A percentile compares a stretch with the other conserved stretches of the same genome.
Conservation (phyloP, 2,113 vertebrate genomes). For the Copsychus sechellarum region DNA sequence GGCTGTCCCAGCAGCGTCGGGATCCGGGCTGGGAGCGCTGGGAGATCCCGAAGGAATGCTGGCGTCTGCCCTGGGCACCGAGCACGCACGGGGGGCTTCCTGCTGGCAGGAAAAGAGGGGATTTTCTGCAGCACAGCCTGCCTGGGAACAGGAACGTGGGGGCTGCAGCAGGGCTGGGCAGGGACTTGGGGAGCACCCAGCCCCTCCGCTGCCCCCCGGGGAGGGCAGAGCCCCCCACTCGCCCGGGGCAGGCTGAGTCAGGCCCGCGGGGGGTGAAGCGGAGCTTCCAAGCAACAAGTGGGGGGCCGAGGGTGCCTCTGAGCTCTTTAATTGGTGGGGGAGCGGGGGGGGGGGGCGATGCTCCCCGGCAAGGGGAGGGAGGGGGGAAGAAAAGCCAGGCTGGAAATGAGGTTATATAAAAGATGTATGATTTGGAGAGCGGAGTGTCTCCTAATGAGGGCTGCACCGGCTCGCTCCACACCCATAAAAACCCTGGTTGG, state of each 20-base stretch:
- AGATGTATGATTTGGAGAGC: constrained; percentile 72
- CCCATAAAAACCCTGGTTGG: constrained; percentile 77
- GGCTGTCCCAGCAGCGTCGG: fast-evolving
- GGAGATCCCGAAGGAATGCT: fast-evolving
- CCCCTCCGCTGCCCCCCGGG: neutral
- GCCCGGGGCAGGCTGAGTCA: neutral
- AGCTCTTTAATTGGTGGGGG: constrained; percentile 14
- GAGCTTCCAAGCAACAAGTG: constrained; percentile 1
- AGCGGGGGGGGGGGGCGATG: neutral
- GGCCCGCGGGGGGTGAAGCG: neutral
- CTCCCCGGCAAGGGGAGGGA: neutral
- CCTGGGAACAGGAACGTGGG: neutral
- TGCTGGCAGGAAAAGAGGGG: neutral
- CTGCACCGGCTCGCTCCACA: constrained; percentile 74
- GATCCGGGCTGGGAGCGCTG: neutral
- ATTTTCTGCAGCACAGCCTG: neutral
- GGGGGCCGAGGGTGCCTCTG: neutral
- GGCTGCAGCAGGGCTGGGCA: neutral
- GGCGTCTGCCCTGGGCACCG: neutral
- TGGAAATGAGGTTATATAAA: constrained; percentile 76
- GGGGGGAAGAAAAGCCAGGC: neutral
- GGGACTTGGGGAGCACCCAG: neutral
- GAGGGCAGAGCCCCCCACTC: neutral
- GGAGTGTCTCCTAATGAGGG: constrained; percentile 74
- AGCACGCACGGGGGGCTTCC: neutral